Evolutionary conservation across 2,888 invertebrate species (phyloP), one percentile per base, ranked within the genome.

Genomic region (Limnephilus auricula): DNA sequence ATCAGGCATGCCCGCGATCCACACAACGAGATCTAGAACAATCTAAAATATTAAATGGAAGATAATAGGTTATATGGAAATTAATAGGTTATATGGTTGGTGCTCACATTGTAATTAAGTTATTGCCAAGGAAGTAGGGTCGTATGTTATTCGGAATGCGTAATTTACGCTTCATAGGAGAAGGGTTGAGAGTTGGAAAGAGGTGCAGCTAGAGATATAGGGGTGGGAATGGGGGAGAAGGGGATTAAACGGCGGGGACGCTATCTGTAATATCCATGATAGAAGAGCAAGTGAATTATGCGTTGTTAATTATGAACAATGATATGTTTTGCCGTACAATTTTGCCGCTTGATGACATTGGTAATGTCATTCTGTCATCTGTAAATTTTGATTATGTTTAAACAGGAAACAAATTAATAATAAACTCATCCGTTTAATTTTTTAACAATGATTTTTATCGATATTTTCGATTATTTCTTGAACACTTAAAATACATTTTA

Each of bases 41-140:
- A 92, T 92, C 92, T 90, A 92, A 91, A 91, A 89, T 92, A 91
- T 92, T 89, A 92, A 93, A 91, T 92, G 93, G 91, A 82, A 92
- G 93, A 92, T 93, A 93, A 93, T 93, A 92, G 92, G 92, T 92
- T 92, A 91, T 91, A 92, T 89, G 90, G 89, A 82, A 92, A 92
- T 91, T 93, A 93, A 93, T 93, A 92, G 92, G 92, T 92, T 92
- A 91, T 91, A 92, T 87, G 91, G 90, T 90, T 90, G 91, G 86
- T 89, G 89, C 91, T 89, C 88, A 91, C 90, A 92, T 92, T 93
- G 50, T 93, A 92, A 93, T 93, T 91, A 91, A 93, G 93, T 93
- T 93, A 93, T 93, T 93, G 93, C 92, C 91, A 30, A 78, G 92
- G 92, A 93, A 93, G 91, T 92, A 90, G 93, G 93, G 93, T 93